Evolutionary conservation across 92 coral and sea anemone genomes (phyloP), one percentile per base, ranked within the genome.

Genomic region (Bergia puertoricense): DNA sequence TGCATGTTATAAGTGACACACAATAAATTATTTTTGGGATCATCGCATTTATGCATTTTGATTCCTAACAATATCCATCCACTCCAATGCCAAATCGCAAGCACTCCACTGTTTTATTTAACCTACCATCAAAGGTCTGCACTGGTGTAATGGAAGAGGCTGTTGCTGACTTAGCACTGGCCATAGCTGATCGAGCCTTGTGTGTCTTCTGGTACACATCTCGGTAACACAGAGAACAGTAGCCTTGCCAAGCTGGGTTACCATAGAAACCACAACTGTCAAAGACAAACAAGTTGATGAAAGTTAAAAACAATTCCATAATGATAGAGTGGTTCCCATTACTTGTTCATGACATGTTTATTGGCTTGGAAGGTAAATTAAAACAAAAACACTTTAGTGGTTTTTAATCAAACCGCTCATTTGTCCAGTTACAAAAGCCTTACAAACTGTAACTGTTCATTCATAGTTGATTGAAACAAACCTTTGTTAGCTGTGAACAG

Each of bases 241-340:
- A 97, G 30, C 99, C 99, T 82, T 91, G 96, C 99, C 99, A 97
- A 80, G 99, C 97, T 15, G 98, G 99, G 92, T 97, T 97, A 45
- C 99, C 99, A 94, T 94, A 97, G 89, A 97, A 97, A 93, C 99
- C 98, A 97, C 99, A 97, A 8, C 99, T 97, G 89, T 39, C 74
- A 85, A 84, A 76, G n/a, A n/a, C 16, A 16, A 50, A 88, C 15
- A 62, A 62, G 7, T 40, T 11, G 5, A 48, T 18, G 18, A 15
- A 39, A 38, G 8, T 6, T 11, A 81, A 10, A 65, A 13, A 40
- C 20, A 65, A 54, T 11, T 9, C 85, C 41, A 74, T 74, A 48
- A 48, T 23, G 46, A 74, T 9, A 38, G 8, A 4, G 76, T 71
- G 43, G 13, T 30, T 30, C 30, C 30, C 30, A 30, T 30, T 30